These are phyloP conservation scores for Andrena fulva DNA, from an alignment of 2,888 invertebrate species.

Conservation along the genomic window DNA sequence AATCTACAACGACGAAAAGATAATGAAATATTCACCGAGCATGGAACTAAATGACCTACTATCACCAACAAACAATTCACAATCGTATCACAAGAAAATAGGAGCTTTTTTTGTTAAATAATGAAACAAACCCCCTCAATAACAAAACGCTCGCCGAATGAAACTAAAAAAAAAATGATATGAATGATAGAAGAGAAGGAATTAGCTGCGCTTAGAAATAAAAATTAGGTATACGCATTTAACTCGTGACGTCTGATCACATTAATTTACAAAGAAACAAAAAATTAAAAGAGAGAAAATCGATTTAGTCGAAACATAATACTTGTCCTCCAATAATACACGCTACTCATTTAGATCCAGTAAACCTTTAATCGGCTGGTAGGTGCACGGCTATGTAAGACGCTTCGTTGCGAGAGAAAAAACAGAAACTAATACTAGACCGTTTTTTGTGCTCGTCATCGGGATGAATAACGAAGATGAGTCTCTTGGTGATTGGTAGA, in stretches of 20 bases:
- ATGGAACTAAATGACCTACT: conserved; percentile 41
- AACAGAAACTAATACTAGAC: conserved; percentile 28
- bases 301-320: conserved; percentile 37
- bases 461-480: conserved; percentile 31
- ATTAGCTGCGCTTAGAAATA: conserved; percentile 9
- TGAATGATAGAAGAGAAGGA: conserved; percentile 7
- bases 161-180: conserved; percentile 1
- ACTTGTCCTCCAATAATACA: conserved; percentile 23
- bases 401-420: conserved; percentile 4
- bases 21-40: conserved; percentile 34
- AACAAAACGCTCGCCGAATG: not conserved
- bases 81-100: conserved; percentile 32
- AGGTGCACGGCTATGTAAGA: conserved; percentile 16
- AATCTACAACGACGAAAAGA: conserved; percentile 7
- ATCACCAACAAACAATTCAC: conserved; percentile 10
- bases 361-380: conserved; percentile 4
- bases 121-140: not conserved
- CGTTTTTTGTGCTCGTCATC: conserved; percentile 35
- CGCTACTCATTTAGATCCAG: not conserved
- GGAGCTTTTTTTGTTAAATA: not conserved
- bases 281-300: not conserved
- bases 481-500: conserved; percentile 31
- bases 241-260: conserved; percentile 23
- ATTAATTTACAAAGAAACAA: conserved; percentile 24
- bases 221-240: conserved; percentile 4